These are phyloP conservation scores for Pseudolaguvia tuberculata DNA, from an alignment of 2,113 vertebrate species.

Conservation along the genomic window DNA sequence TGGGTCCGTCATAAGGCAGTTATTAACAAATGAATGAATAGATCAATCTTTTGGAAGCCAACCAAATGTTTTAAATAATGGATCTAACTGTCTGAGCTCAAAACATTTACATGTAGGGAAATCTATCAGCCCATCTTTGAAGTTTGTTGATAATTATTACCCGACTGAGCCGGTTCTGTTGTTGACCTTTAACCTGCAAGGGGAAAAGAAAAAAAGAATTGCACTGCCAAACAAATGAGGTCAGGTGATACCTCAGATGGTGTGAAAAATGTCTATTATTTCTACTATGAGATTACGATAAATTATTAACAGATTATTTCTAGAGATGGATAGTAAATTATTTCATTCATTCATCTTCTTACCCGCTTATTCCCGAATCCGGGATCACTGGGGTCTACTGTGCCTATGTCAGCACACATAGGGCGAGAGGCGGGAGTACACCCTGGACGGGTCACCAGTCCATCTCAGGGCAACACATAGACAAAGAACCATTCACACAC, in stretches of 20 bases:
- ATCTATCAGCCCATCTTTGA: background rate
- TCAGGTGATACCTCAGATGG: too few species aligned
- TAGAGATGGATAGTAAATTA: too few species aligned
- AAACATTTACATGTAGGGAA: slow-evolving; percentile 2
- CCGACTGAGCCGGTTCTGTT: background rate
- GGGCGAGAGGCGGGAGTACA: too few species aligned
- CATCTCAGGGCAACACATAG: too few species aligned
- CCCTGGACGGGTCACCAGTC: too few species aligned
- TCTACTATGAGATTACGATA: background rate
- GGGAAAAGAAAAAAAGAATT: background rate
- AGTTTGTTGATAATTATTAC: background rate
- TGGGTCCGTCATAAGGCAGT: background rate
- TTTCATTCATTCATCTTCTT: too few species aligned
- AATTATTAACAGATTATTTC: background rate
- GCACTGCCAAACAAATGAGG: background rate
- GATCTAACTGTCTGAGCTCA: slow-evolving; percentile 1
- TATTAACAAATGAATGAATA: background rate
- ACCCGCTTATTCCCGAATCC: too few species aligned
- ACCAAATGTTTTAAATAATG: background rate
- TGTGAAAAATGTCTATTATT: background rate
- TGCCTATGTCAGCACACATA: too few species aligned
- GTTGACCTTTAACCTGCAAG: background rate
- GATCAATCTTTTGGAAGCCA: background rate
- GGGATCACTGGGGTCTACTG: too few species aligned
- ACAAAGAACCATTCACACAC: too few species aligned